Evolutionary conservation across 1,140 invertebrate genomes (phyloP), one percentile per base, ranked within the genome.

Genomic region (Xylocopa sonorina): DNA sequence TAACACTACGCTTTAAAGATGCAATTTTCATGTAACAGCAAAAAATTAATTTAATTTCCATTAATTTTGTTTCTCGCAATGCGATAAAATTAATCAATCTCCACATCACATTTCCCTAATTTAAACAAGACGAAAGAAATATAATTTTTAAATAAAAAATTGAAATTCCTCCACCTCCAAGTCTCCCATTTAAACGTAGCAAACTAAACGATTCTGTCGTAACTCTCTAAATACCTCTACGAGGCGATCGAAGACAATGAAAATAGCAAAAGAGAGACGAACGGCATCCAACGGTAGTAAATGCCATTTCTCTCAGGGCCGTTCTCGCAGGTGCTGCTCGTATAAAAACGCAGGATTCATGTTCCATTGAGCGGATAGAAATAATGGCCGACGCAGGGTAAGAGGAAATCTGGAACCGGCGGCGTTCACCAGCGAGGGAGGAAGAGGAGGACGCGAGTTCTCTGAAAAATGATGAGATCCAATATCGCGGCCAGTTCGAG

Each of bases 381-480:
- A 80, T 84, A 85, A 84, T 85, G 68, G 72, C 9, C n/a, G 21
- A 53, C 16, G 51, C 53, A 34, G 55, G 63, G 75, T 34, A 48
- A 55, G 43, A 34, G 48, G 38, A 60, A 75, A 71, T 64, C 67
- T 69, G 53, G 64, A 76, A 76, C 53, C 53, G 46, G 27, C 64
- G 34, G 46, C 18, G 24, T 12, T 27, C 32, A 29, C n/a, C n/a
- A 48, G n/a, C n/a, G 43, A 32, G 38, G 58, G 51, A 32, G 53
- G 53, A 62, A 60, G 62, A 63, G 53, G 43, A 69, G 68, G 58
- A 53, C 32, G 68, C 24, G 69, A 51, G 50, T 85, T 79, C 32
- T 67, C 55, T 86, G 80, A 86, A 82, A 85, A 86, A 86, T 85
- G 80, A 85, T 80, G 80, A 76, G 83, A 86, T 86, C 80, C 80